A percentile compares a stretch with the other conserved stretches of the same genome.
These are phyloP conservation scores for Bufotes viridis DNA, from an alignment of 2,797 vertebrate species.

Conservation along the genomic window DNA sequence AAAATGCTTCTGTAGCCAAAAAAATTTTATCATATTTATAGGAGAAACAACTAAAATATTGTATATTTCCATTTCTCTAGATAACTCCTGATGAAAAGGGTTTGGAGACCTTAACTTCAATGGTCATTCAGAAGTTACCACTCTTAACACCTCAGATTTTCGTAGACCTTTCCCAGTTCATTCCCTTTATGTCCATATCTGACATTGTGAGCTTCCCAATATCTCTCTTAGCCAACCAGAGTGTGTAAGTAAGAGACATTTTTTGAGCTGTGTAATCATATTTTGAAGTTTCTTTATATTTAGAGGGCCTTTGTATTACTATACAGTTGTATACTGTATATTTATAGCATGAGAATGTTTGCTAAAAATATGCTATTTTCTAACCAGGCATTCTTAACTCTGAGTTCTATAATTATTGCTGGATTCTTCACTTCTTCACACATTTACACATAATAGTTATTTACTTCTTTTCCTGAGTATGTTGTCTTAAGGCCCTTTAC, in stretches of 20 bases:
- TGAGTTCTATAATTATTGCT: neutral
- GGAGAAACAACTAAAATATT: neutral
- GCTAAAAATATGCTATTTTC: no score
- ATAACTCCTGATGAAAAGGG: slow-evolving; percentile 82
- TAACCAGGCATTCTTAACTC: neutral
- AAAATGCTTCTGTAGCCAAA: neutral
- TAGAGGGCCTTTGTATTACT: no score
- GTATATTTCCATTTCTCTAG: slow-evolving; percentile 66
- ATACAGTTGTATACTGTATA: no score
- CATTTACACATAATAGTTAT: neutral
- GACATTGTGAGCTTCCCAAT: slow-evolving; percentile 88
- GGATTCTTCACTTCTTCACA: neutral
- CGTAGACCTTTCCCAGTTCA: slow-evolving; percentile 88
- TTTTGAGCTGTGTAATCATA: neutral
- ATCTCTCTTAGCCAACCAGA: slow-evolving; percentile 86
- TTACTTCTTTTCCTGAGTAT: no score
- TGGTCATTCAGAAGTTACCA: slow-evolving; percentile 86
- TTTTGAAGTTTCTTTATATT: neutral
- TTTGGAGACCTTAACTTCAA: slow-evolving; percentile 85
- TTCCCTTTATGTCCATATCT: slow-evolving; percentile 89
- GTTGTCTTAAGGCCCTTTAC: no score
- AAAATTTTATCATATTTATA: neutral
- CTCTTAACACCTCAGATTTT: slow-evolving; percentile 88
- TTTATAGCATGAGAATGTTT: no score
- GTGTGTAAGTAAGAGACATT: slow-evolving; percentile 79